Evolutionary conservation across 1,140 invertebrate genomes (phyloP).

Genomic region (Drusus annulatus): DNA sequence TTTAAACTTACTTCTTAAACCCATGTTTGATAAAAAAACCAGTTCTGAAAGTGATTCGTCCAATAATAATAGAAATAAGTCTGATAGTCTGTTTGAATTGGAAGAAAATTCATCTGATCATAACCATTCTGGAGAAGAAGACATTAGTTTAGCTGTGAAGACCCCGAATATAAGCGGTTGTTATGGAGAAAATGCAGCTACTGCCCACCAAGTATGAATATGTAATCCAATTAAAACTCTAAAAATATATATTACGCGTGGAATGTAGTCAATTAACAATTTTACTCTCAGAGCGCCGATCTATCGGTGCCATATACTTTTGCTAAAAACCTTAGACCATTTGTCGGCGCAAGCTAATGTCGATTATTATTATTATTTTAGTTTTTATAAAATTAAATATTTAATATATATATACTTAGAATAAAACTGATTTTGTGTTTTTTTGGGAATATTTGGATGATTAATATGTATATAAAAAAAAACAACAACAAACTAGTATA

Average conservation of each 20-base stretch:
- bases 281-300: neutral
- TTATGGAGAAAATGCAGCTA: slow-evolving; percentile 71
- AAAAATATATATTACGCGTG: too few relatives aligned
- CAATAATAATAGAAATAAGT: slow-evolving; percentile 12
- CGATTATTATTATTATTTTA: too few relatives aligned
- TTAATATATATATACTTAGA: too few relatives aligned
- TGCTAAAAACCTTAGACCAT: too few relatives aligned
- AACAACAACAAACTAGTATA: too few relatives aligned
- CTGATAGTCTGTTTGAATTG: slow-evolving; percentile 50
- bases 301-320: neutral
- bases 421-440: too few relatives aligned
- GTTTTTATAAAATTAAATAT: too few relatives aligned
- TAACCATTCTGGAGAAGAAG: neutral
- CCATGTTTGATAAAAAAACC: neutral
- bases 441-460: too few relatives aligned
- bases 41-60: neutral
- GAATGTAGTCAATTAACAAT: neutral
- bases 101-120: slow-evolving; percentile 1
- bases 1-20: slow-evolving; percentile 32
- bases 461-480: too few relatives aligned
- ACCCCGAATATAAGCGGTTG: slow-evolving; percentile 66
- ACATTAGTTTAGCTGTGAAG: neutral
- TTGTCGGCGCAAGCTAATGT: too few relatives aligned
- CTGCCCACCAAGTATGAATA: slow-evolving; percentile 68
- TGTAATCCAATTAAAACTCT: neutral